Conservation (phyloP, 2,888 invertebrate genomes). For the Hyalella azteca region DNA sequence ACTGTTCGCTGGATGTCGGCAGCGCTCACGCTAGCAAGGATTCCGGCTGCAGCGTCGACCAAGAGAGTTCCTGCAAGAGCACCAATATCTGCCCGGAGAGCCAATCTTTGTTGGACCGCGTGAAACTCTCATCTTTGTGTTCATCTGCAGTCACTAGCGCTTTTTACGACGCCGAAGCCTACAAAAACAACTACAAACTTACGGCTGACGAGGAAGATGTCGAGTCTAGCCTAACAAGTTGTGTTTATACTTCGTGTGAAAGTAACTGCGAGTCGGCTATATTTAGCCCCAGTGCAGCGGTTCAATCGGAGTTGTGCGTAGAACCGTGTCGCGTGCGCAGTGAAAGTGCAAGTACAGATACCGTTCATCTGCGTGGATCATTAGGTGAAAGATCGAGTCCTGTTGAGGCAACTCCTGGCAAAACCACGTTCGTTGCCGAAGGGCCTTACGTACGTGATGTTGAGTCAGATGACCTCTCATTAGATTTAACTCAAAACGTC, state of each 20-base stretch:
- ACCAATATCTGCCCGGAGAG: neutral
- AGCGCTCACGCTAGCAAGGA: neutral
- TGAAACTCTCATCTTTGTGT: neutral
- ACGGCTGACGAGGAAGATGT: conserved; percentile 34
- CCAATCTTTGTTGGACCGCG: neutral
- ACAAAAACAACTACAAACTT: conserved; percentile 29
- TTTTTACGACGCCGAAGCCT: conserved; percentile 14
- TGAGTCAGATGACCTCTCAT: conserved; percentile 23
- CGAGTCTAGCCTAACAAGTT: neutral
- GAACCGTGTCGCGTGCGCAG: neutral
- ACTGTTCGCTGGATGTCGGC: neutral
- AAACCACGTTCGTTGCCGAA: conserved; percentile 36
- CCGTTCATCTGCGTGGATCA: neutral
- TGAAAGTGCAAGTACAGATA: conserved; percentile 19
- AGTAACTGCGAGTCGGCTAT: too few relatives aligned
- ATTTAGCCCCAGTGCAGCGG: neutral
- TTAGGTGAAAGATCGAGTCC: conserved; percentile 45
- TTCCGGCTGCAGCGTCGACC: conserved; percentile 13
- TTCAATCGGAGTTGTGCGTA: neutral
- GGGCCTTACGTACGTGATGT: conserved; percentile 31
- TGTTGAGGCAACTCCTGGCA: conserved; percentile 42
- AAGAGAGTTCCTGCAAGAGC: conserved; percentile 2
- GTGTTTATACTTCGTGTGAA: neutral
- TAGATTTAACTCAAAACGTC: neutral
- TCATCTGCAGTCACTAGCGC: neutral